Conservation (phyloP, 2,113 vertebrate genomes). For the Syrmaticus mikado region DNA sequence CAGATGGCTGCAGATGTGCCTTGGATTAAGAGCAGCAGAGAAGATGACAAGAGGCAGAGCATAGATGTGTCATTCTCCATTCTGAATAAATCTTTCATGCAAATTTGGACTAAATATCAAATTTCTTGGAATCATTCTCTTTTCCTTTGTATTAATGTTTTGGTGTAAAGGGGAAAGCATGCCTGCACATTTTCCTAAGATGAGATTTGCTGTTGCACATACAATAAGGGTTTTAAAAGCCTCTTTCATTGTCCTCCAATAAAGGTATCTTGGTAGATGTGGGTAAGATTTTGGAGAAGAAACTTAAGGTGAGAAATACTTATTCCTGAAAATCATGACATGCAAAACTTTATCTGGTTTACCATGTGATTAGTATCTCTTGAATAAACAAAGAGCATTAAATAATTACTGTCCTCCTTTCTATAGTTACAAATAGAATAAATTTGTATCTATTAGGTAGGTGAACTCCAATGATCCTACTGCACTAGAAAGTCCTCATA, state of each 20-base stretch:
- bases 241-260: not conserved
- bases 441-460: fast-evolving
- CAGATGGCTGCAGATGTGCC: not conserved
- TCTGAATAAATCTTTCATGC: not conserved
- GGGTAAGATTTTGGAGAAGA: not conserved
- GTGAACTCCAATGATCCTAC: not conserved
- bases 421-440: not conserved
- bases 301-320: not conserved
- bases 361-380: not conserved
- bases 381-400: not conserved
- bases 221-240: not conserved
- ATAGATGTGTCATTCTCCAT: not conserved
- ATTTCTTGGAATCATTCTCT: not conserved
- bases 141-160: not conserved
- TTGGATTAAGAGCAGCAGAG: not conserved
- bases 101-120: not conserved
- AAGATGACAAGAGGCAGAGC: not conserved
- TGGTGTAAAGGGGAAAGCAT: not conserved
- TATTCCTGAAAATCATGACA: not conserved
- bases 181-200: not conserved
- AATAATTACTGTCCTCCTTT: not conserved
- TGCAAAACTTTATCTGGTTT: not conserved
- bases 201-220: not conserved
- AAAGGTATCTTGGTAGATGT: not conserved
- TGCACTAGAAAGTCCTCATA: not conserved